Evolutionary conservation across 2,113 vertebrate genomes (phyloP).

Genomic region (Myrmecophaga tridactyla): DNA sequence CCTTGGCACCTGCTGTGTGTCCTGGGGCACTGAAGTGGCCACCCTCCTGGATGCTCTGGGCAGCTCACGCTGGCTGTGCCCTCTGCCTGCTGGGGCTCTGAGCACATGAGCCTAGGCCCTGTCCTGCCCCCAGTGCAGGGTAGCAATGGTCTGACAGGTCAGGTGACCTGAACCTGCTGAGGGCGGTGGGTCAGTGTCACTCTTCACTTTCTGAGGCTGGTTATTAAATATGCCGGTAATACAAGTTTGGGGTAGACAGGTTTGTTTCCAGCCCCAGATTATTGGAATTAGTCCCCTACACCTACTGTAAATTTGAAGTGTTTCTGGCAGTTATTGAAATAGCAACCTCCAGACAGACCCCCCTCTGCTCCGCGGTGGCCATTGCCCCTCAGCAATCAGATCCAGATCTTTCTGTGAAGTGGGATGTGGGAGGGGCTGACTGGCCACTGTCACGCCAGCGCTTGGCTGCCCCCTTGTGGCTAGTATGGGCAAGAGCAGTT

Average conservation of each 20-base stretch:
- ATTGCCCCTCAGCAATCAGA: not conserved
- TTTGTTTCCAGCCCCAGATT: not conserved
- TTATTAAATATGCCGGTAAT: constrained; percentile 1
- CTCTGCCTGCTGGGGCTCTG: not conserved
- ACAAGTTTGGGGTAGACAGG: not conserved
- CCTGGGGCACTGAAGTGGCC: not conserved
- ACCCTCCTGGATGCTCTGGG: not conserved
- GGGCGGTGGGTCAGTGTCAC: not conserved
- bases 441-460: not conserved
- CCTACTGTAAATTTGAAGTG: not conserved
- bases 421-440: not conserved
- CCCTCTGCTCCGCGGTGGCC: not conserved
- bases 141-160: not conserved
- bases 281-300: not conserved
- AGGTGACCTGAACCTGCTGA: not conserved
- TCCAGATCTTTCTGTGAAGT: not conserved
- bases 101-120: not conserved
- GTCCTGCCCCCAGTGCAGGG: not conserved
- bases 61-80: not conserved
- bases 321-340: not conserved
- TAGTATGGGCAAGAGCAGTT: not conserved
- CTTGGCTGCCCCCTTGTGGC: not conserved
- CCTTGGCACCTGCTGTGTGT: not conserved
- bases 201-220: not conserved
- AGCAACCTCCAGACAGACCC: not conserved